Conservation (phyloP, 2,797 vertebrate genomes). For the Galaxias olidus region DNA sequence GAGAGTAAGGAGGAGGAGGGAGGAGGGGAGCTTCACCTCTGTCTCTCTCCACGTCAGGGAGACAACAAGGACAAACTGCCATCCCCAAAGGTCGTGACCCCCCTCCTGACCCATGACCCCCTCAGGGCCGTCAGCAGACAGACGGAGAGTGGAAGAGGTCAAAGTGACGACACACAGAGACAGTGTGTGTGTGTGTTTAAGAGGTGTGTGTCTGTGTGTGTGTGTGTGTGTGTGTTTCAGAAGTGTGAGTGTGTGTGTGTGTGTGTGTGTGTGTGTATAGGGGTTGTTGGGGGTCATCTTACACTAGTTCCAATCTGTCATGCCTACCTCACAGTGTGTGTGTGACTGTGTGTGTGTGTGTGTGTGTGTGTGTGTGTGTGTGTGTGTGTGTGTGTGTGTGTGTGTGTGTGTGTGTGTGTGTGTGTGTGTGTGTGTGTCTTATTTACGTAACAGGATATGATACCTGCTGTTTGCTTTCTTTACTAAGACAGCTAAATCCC, state of each 20-base stretch:
- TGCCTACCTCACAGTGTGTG: neutral
- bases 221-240: neutral
- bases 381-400: slow-evolving; percentile 3
- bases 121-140: no score
- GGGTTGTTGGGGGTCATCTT: neutral
- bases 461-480: no score
- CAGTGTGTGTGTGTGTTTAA: no score
- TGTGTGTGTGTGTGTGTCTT: neutral
- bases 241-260: neutral
- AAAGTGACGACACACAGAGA: neutral
- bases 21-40: neutral
- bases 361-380: slow-evolving; percentile 9
- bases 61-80: no score
- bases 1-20: neutral
- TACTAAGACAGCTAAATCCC: no score
- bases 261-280: neutral
- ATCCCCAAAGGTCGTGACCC: no score
- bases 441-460: no score
- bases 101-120: no score
- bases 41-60: no score
- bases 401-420: neutral
- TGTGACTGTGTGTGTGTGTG: slow-evolving; percentile 4
- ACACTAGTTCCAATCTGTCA: no score
- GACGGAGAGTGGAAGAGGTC: neutral
- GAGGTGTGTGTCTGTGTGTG: neutral